Base-by-base conservation (phyloP, 2,113 vertebrate species). In the Sinosuthora webbiana region DNA sequence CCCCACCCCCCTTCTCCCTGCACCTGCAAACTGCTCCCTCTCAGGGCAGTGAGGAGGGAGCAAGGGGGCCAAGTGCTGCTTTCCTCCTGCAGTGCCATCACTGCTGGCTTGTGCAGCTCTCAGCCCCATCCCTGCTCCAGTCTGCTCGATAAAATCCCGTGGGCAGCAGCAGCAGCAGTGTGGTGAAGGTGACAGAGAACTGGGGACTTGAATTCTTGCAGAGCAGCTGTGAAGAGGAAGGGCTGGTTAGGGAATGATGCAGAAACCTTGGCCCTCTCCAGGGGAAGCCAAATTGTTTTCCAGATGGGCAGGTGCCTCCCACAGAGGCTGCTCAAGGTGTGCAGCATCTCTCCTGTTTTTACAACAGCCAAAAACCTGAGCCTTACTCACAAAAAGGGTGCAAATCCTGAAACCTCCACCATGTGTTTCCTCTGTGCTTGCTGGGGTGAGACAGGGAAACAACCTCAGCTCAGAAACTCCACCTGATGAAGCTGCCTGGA, bases 91-190 rank as follows among this genome's bases (percentile, higher is more conserved):
- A 23, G 25, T 47, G 70, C 52, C 62, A 49, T 25, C 68, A 14
- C 42, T 10, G 21, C 28, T 23, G 78, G 33, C 41, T 18, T 5
- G 23, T 0, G 8, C 42, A 44, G 64, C 31, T 41, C 71, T 37
- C 5, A 0, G 62, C 71, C 30, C 20, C 39, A 16, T 11, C 44
- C 33, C 63, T 21, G 4, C 76, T 28, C 7, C 1, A 7, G 0
- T 14, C 8, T 11, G 60, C 73, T 41, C 41, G 22, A 15, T 15
- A 7, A 55, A 71, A 22, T 4, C 62, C 65, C 3, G 0, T 3
- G 24, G 78, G 69, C 27, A 52, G 60, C 60, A 33, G 44, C 69
- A 65, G 44, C 69, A 65, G 75, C 56, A 16, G 13, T 1, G 2
- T 3, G 27, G 14, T 4, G n/a, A 37, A 9, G 52, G 60, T 21